Base-by-base conservation (phyloP, 2,797 vertebrate genomes). In the Salarias fasciatus region DNA sequence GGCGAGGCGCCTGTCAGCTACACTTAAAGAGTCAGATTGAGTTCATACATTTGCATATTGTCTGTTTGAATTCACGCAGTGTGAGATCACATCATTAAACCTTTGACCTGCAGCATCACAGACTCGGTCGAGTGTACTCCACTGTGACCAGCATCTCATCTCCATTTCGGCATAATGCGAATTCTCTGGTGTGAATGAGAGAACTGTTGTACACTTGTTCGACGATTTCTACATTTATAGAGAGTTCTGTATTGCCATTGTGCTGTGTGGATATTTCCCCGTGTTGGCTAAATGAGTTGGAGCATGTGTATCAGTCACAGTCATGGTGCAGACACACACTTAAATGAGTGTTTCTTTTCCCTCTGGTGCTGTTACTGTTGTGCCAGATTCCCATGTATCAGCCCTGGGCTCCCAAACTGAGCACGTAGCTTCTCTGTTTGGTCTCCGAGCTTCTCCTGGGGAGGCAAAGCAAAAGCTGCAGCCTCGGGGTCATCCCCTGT, bases 361-460 rank as follows among this genome's bases (percentile, higher is more conserved):
- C 60, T 18, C 18, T 13, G 11, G 10, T 50, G 11, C 37, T 50
- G 13, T 61, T 51, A 11, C 48, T 36, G 10, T 24, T 28, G 30
- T 63, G 46, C 38, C 58, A 53, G 18, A 61, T 54, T 68, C 53
- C 51, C 30, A 24, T 58, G 43, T 43, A 41, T 58, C 53, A 51
- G 53, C 65, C 36, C 31, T 50, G 53, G 62, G 56, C 66, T 75
- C 28, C 24, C 5, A 29, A 14, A 13, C 46, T n/a, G 33, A 74
- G 72, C 60, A 67, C 14, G 53, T 61, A 12, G 40, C 30, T 55
- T 37, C 48, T 76, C 18, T 56, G 53, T 75, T 63, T 46, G 0
- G 13, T 58, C 36, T 66, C 58, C 38, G 10, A 65, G 49, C 67
- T 61, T 30, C 44, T 60, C 48, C 55, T 11, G 8, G 37, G 53